phyloP scores from a whole-genome alignment of 1,140 invertebrate species.

The Pseudomyrmex concolor region DNA sequence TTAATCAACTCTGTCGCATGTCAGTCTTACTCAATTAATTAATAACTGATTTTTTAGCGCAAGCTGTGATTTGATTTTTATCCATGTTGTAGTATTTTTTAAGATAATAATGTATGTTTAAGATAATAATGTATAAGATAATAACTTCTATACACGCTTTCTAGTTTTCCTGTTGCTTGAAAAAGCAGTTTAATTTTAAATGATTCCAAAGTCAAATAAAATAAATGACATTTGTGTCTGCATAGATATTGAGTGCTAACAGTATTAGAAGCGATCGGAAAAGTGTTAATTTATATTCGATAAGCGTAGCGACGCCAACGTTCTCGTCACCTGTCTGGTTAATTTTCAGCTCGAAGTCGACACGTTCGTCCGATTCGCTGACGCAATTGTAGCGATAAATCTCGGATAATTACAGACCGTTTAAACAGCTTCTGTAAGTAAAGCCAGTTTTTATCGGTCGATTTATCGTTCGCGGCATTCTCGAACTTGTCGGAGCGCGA shows the following conservation, averaged over 20 bases:
- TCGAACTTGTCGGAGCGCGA: background rate
- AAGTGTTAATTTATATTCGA: background rate
- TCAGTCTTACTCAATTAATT: background rate
- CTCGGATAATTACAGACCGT: constrained; percentile 6
- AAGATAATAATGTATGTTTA: too few species aligned
- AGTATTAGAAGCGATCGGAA: background rate
- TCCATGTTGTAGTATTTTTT: background rate
- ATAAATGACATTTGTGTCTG: too few species aligned
- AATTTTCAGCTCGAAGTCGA: background rate
- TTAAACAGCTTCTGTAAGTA: constrained; percentile 6
- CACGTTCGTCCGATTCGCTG: background rate
- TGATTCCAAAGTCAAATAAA: too few species aligned
- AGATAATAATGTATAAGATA: too few species aligned
- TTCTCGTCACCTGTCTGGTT: background rate
- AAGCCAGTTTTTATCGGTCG: constrained; percentile 25
- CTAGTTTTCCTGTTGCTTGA: too few species aligned
- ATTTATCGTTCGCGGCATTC: background rate
- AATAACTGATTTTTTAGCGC: background rate
- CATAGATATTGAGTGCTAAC: too few species aligned
- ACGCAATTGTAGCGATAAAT: constrained; percentile 40
- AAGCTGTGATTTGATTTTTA: background rate
- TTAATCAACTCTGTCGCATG: background rate
- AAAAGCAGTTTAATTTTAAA: too few species aligned
- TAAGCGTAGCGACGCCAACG: background rate
- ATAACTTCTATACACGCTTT: too few species aligned